These are phyloP conservation scores for Bambusicola thoracicus DNA, from an alignment of 2,113 vertebrate species.

Conservation along the genomic window DNA sequence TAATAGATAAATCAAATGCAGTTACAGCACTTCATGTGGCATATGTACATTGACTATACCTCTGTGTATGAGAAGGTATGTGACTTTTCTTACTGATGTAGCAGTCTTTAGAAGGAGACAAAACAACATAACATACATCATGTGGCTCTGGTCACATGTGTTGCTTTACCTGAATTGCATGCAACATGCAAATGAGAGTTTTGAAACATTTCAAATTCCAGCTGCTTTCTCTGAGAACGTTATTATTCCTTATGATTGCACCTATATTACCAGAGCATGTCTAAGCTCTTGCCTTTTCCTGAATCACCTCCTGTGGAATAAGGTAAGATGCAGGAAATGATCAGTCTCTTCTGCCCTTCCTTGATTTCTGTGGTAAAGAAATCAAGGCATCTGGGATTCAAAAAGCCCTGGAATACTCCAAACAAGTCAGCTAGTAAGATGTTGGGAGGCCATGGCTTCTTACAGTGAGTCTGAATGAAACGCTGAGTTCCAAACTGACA, in stretches of 20 bases:
- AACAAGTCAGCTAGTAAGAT: background rate
- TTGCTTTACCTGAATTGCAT: background rate
- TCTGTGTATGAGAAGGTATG: background rate
- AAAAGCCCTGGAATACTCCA: background rate
- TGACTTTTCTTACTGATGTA: background rate
- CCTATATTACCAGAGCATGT: background rate
- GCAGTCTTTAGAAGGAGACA: background rate
- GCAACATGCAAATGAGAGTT: background rate
- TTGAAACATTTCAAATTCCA: background rate
- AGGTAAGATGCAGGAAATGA: background rate
- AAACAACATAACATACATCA: rapidly evolving
- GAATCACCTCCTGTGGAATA: background rate
- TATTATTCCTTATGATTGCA: background rate
- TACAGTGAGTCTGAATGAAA: background rate
- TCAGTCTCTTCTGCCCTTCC: background rate
- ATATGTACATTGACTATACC: background rate
- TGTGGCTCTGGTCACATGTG: background rate
- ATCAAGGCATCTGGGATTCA: background rate
- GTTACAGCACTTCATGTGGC: background rate
- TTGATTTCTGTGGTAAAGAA: background rate
- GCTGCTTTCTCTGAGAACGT: rapidly evolving
- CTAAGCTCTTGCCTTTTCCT: background rate
- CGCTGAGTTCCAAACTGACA: background rate
- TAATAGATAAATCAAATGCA: background rate
- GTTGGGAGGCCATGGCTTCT: background rate